phyloP scores from a whole-genome alignment of 2,113 vertebrate genomes.

The Paradisaea rubra region DNA sequence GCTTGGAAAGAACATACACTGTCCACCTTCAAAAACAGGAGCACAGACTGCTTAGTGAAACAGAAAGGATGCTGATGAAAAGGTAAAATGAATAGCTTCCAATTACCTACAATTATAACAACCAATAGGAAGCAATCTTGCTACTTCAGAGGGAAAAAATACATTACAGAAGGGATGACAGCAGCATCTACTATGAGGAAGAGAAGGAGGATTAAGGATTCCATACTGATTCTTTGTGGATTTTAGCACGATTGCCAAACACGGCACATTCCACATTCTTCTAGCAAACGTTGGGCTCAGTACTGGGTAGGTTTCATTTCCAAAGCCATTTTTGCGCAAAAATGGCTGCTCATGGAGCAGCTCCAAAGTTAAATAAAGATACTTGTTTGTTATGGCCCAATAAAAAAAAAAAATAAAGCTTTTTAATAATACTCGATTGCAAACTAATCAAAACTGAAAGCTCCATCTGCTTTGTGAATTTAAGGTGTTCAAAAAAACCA shows the following conservation, averaged over 20 bases:
- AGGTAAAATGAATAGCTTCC: constrained; percentile 48
- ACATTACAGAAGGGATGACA: background rate
- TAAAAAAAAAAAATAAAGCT: background rate
- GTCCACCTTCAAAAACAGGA: constrained; percentile 38
- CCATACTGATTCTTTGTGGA: background rate
- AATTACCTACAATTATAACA: constrained; percentile 54
- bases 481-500: background rate
- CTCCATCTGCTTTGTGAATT: background rate
- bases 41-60: constrained; percentile 5
- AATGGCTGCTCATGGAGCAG: background rate
- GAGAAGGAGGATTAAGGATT: background rate
- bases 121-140: constrained; percentile 47
- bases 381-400: background rate
- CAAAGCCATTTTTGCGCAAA: background rate
- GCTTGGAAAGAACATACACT: constrained; percentile 37
- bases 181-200: background rate
- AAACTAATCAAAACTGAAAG: background rate
- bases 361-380: background rate
- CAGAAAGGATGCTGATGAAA: constrained; percentile 61
- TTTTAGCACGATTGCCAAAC: background rate
- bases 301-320: background rate
- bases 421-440: background rate
- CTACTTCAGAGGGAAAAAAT: constrained; percentile 36
- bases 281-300: background rate
- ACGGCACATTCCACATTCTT: background rate